Evolutionary conservation across 1,140 invertebrate species (phyloP).

Genomic region (Gonioctena quinquepunctata): DNA sequence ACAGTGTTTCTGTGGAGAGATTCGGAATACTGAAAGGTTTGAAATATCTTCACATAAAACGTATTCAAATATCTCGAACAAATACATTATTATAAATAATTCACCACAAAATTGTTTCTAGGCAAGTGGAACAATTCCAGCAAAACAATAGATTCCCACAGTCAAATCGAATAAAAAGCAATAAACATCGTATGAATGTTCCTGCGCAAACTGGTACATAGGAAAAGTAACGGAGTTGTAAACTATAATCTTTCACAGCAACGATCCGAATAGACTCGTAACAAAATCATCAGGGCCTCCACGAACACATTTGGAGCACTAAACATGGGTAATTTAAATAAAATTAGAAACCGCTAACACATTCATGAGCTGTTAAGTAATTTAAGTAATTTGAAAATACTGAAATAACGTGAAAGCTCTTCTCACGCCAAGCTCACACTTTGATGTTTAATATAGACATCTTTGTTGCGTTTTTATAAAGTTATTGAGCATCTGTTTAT

Average conservation of each 20-base stretch:
- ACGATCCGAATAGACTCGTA: neutral
- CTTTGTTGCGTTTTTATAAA: neutral
- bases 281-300: neutral
- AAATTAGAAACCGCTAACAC: neutral
- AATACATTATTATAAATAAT: too few species aligned
- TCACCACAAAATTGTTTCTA: neutral
- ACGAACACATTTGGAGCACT: neutral
- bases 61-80: too few species aligned
- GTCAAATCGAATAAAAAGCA: neutral
- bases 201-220: neutral
- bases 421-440: neutral
- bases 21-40: too few species aligned
- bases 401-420: neutral
- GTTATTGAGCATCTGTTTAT: neutral
- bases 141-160: neutral
- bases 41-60: too few species aligned
- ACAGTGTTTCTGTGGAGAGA: too few species aligned
- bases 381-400: neutral
- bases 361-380: neutral
- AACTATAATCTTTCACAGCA: neutral
- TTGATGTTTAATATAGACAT: neutral
- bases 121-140: neutral
- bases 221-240: neutral
- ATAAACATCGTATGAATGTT: neutral
- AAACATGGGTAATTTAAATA: neutral